Conservation (phyloP, 92 coral and sea anemone genomes). For the Paragorgia papillata region DNA sequence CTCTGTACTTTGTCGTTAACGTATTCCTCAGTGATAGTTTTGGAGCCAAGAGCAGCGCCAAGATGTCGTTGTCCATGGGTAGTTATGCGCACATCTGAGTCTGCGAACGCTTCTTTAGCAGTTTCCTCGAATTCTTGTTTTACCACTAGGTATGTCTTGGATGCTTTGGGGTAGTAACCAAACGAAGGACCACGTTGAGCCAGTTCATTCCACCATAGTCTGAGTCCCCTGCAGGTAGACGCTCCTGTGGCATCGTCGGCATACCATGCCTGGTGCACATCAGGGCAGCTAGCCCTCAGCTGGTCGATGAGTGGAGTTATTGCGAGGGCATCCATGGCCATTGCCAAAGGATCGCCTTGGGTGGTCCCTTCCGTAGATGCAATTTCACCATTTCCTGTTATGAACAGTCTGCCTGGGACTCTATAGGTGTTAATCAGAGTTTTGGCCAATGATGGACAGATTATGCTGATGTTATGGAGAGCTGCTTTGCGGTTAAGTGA, state of each 20-base stretch:
- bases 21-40: too few relatives aligned
- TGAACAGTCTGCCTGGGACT: constrained; percentile 3
- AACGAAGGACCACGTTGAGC: background rate
- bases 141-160: constrained; percentile 14
- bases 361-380: too few relatives aligned
- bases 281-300: background rate
- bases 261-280: background rate
- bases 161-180: constrained; percentile 17
- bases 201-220: constrained; percentile 7
- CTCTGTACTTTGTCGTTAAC: too few relatives aligned
- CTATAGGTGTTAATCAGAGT: constrained; percentile 1
- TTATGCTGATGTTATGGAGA: constrained; percentile 13
- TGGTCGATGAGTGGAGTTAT: constrained; percentile 9
- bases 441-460: background rate
- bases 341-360: too few relatives aligned
- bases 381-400: background rate
- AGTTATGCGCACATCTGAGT: too few relatives aligned
- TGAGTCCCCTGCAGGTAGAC: background rate
- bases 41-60: too few relatives aligned
- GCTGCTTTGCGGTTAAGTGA: too few relatives aligned
- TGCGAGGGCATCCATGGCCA: too few relatives aligned
- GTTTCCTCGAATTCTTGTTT: too few relatives aligned
- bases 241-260: constrained; percentile 8
- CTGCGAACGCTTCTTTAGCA: too few relatives aligned
- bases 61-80: too few relatives aligned